Base-by-base conservation (phyloP, 1,140 invertebrate genomes). In the Camponotus vicinus region DNA sequence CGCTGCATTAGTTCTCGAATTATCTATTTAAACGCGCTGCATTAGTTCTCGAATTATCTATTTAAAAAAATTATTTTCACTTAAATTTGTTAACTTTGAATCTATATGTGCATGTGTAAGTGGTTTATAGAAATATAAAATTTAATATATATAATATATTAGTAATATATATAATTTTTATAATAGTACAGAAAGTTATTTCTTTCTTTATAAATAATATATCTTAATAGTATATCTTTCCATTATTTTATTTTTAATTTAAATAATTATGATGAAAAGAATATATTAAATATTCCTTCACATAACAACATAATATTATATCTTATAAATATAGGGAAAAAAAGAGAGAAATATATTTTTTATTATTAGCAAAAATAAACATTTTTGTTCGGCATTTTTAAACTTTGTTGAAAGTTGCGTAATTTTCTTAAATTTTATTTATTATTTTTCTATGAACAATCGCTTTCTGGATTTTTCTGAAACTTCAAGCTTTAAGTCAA, bases 371-470 rank as follows among this genome's bases (percentile, higher is more conserved):
- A 27, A 52, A 27, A 52, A 55, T n/a, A 55, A 55, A n/a, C 13
- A 73, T 8, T 73, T 3, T 27, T 27, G 3, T 32, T 13, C 27
- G 1, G 8, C 1, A 73, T 4, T 15, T 71, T 55, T 52, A 52
- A 52, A 52, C 15, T 52, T 52, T 52, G 4, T 15, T 49, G 2
- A 40, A 57, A 40, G n/a, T 55, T 55, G 13, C 3, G 37, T 73
- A 55, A 34, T 11, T 73, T 34, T 34, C 2, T 18, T 27, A 71
- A 40, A 40, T 42, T 9, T 4, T 0, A 11, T 71, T 70, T 70
- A 21, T 32, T 57, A 73, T 73, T 55, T 5, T 52, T 57, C 27
- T 13, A 73, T 52, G 4, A 73, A 63, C n/a, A 34, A 75, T 57
- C 4, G 34, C 32, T 75, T 59, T 11, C 6, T 15, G 13, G 34